Conservation (phyloP, 2,113 vertebrate genomes). For the Hippoglossus stenolepis region DNA sequence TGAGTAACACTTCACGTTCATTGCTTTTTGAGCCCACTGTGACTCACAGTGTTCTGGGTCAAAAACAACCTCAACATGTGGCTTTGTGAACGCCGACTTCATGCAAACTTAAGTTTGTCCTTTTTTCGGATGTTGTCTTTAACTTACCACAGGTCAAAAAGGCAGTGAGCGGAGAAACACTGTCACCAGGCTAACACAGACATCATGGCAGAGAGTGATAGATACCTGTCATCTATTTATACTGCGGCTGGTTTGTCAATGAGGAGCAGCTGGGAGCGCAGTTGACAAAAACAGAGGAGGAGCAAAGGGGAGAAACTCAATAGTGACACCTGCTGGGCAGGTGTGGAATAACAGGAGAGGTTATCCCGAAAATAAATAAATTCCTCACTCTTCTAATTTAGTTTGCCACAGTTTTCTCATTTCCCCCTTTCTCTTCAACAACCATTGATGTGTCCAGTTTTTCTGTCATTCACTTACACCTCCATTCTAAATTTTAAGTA, state of each 20-base stretch:
- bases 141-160: neutral
- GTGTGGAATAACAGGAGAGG: neutral
- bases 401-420: neutral
- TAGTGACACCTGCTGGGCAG: constrained; percentile 12
- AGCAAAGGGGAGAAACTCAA: neutral
- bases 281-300: neutral
- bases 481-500: constrained; percentile 1
- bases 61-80: neutral
- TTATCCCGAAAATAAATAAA: no score
- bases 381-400: neutral
- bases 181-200: no score
- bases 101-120: neutral
- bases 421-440: neutral
- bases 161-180: neutral
- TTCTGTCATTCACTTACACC: constrained; percentile 13
- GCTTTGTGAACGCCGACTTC: neutral
- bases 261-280: neutral
- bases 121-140: neutral
- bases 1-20: neutral
- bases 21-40: neutral
- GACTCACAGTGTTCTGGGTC: neutral
- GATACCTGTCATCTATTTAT: neutral
- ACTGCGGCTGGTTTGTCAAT: neutral
- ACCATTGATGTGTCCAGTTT: neutral
- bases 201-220: neutral